Base-by-base conservation (phyloP, 30 jellyfish, hydroid and myxozoan genomes). In the Nemopilema nomurai region DNA sequence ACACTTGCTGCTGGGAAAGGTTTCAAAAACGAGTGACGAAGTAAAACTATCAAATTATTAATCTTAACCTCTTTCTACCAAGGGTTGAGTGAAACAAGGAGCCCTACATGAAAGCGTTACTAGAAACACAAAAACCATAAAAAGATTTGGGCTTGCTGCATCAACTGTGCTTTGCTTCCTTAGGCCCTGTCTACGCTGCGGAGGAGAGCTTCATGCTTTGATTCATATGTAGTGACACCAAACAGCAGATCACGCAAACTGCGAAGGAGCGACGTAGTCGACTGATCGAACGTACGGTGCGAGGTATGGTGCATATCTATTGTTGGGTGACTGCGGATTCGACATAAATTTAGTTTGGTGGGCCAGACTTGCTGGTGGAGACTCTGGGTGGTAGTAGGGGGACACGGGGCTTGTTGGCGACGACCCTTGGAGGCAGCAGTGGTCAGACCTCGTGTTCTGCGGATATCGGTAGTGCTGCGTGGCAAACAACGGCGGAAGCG, bases 241-340 rank as follows among this genome's bases (percentile, higher is more conserved):
- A 41, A 41, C 57, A 41, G 57, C 9, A 41, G 9, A 65, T 71
- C 65, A 70, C 0, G 86, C 80, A 22, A 50, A 86, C 63, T 86
- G 95, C 13, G 89, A 18, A 16, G 88, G 82, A 63, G 85, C 67
- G 20, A 63, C 62, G 67, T 65, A 86, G 33, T 86, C 89, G 16
- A 51, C 51, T 20, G 62, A 49, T 25, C 86, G 84, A 7, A 71
- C 80, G 68, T 86, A 86, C 0, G 82, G 67, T 0, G 95, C 18
- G 49, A 86, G 23, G 49, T 86, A 86, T 0, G 95, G 95, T 0
- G 80, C 30, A 86, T 86, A 86, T 53, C 95, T 21, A 32, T 86
- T 74, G 18, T 81, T 8, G 16, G 87, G 53, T 32, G 89, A 64
- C 62, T 86, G 95, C 29, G 62, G 13, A n/a, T 51, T 77, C 17